Evolutionary conservation across 23 tunicate species (phyloP).

Genomic region (Diplosoma virens): DNA sequence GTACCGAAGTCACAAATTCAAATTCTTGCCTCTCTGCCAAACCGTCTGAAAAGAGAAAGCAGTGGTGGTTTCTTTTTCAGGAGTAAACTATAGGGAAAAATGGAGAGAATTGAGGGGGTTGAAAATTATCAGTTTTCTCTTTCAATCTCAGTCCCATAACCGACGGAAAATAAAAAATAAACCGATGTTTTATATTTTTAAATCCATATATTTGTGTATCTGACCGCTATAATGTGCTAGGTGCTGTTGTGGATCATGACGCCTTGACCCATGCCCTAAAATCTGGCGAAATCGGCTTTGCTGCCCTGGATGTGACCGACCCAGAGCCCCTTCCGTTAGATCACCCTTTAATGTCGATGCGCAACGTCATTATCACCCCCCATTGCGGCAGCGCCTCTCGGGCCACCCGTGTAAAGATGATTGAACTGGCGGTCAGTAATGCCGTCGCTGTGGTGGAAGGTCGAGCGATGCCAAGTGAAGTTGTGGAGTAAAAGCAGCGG

Average conservation of each 20-base stretch:
- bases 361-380: slow-evolving; percentile 68
- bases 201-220: too few relatives aligned
- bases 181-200: too few relatives aligned
- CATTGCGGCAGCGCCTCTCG: slow-evolving; percentile 58
- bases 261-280: slow-evolving; percentile 62
- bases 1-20: too few relatives aligned
- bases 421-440: slow-evolving; percentile 36
- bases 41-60: too few relatives aligned
- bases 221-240: too few relatives aligned
- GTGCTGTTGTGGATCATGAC: slow-evolving; percentile 65
- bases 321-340: slow-evolving; percentile 89
- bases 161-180: too few relatives aligned
- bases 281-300: slow-evolving; percentile 39
- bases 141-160: too few relatives aligned
- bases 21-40: too few relatives aligned
- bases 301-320: slow-evolving; percentile 78
- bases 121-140: too few relatives aligned
- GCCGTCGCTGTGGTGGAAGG: slow-evolving; percentile 49
- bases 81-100: too few relatives aligned
- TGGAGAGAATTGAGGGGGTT: too few relatives aligned
- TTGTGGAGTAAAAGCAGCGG: slow-evolving; percentile 11
- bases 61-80: too few relatives aligned
- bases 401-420: slow-evolving; percentile 26
- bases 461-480: slow-evolving; percentile 54
- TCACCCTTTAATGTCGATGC: slow-evolving; percentile 51